Evolutionary conservation across 1,140 invertebrate species (phyloP).

Genomic region (Zaprionus camerounensis): DNA sequence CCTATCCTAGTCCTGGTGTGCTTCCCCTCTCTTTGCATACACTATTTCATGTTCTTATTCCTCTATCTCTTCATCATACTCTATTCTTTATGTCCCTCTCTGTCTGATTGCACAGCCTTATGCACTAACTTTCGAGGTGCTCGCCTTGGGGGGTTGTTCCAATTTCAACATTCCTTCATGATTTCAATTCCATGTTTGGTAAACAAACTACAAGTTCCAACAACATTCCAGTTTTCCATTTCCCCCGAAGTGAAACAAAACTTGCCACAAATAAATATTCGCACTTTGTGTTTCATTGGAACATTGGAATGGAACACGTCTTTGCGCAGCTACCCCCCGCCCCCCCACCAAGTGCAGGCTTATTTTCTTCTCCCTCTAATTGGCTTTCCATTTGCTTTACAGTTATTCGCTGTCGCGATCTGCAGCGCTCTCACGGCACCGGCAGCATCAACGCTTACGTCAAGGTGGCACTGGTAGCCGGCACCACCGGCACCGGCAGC

Average conservation of each 20-base stretch:
- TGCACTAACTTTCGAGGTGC: no score
- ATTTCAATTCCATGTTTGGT: no score
- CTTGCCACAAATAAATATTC: not conserved
- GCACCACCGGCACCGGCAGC: not conserved
- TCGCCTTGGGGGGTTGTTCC: no score
- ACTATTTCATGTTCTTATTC: no score
- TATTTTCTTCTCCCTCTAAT: not conserved
- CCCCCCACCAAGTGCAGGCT: no score
- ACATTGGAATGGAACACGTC: not conserved
- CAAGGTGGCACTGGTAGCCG: slow-evolving; percentile 76
- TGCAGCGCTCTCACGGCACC: slow-evolving; percentile 80
- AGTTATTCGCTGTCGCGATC: slow-evolving; percentile 85
- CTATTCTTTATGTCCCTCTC: no score
- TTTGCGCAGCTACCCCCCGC: not conserved
- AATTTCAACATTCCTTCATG: no score
- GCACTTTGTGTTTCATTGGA: not conserved
- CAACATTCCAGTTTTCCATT: slow-evolving; percentile 1
- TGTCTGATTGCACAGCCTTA: no score
- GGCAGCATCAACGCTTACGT: slow-evolving; percentile 85
- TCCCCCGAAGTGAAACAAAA: not conserved
- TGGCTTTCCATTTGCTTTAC: slow-evolving; percentile 30
- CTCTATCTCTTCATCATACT: no score
- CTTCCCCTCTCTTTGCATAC: no score
- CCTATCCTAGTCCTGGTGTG: no score
- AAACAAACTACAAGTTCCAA: not conserved